Conservation (phyloP, 2,888 invertebrate species). For the Drosophila ezoana region DNA sequence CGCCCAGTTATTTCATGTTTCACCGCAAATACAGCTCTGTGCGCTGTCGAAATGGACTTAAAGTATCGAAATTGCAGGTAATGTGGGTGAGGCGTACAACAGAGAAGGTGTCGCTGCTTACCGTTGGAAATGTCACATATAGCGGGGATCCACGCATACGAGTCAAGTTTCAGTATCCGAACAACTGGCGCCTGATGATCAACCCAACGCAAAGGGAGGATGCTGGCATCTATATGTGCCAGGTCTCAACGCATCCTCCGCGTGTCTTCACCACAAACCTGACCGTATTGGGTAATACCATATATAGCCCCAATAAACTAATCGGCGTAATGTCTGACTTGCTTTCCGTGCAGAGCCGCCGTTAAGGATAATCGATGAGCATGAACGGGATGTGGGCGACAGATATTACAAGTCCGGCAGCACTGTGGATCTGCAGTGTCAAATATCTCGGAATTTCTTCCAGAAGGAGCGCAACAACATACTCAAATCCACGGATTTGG, state of each 20-base stretch:
- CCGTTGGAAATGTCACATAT: conserved; percentile 88
- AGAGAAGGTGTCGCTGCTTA: conserved; percentile 88
- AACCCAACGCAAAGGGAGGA: conserved; percentile 90
- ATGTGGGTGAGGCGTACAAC: conserved; percentile 89
- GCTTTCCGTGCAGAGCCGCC: conserved; percentile 87
- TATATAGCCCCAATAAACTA: background rate
- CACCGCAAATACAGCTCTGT: no score
- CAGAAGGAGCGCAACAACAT: conserved; percentile 79
- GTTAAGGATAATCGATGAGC: conserved; percentile 89
- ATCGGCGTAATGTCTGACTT: background rate
- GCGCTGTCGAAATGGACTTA: no score
- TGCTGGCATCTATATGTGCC: conserved; percentile 91
- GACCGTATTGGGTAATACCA: conserved; percentile 88
- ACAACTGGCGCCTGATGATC: conserved; percentile 89
- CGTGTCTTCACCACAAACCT: conserved; percentile 91
- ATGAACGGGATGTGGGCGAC: conserved; percentile 89
- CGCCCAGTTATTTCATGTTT: no score
- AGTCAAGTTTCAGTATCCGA: conserved; percentile 89
- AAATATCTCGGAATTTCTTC: conserved; percentile 85
- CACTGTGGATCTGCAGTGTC: conserved; percentile 89
- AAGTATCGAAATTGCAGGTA: conserved; percentile 85
- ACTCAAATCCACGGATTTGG: conserved; percentile 64
- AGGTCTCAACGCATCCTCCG: conserved; percentile 92
- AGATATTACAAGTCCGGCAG: conserved; percentile 91
- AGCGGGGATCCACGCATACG: conserved; percentile 88